A percentile compares a stretch with the other conserved stretches of the same genome.
These are phyloP conservation scores for Drosophila mayri DNA, from an alignment of 1,140 invertebrate species.

Conservation along the genomic window DNA sequence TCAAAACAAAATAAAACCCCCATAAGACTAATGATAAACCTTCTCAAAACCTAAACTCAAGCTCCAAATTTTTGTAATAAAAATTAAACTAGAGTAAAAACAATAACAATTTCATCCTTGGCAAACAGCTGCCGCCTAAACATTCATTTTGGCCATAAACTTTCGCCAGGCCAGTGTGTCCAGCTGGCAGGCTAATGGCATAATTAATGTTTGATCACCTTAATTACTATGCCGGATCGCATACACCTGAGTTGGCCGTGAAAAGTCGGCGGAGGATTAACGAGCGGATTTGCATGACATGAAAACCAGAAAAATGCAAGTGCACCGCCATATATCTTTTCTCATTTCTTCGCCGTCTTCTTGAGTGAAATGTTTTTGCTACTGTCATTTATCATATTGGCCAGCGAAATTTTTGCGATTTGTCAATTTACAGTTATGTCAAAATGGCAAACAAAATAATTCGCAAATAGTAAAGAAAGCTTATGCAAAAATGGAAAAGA, in stretches of 20 bases:
- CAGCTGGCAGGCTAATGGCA: conserved; percentile 32
- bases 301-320: conserved; percentile 42
- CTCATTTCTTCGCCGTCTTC: background rate
- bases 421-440: conserved; percentile 27
- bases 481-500: conserved; percentile 2
- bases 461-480: conserved; percentile 22
- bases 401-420: conserved; percentile 19
- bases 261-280: conserved; percentile 27
- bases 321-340: conserved; percentile 13
- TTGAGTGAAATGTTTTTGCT: conserved; percentile 33
- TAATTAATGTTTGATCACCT: conserved; percentile 44
- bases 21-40: background rate
- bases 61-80: background rate
- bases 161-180: conserved; percentile 33
- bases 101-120: background rate
- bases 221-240: conserved; percentile 33
- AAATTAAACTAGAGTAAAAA: background rate
- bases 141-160: conserved; percentile 21
- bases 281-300: conserved; percentile 38
- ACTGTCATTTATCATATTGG: conserved; percentile 39
- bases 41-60: background rate
- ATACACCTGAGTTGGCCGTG: conserved; percentile 41
- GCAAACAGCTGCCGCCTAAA: background rate
- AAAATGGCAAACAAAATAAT: conserved; percentile 8
- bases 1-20: too few relatives aligned